phyloP scores from a whole-genome alignment of 2,888 invertebrate genomes.

The Cheilosia vernalis region DNA sequence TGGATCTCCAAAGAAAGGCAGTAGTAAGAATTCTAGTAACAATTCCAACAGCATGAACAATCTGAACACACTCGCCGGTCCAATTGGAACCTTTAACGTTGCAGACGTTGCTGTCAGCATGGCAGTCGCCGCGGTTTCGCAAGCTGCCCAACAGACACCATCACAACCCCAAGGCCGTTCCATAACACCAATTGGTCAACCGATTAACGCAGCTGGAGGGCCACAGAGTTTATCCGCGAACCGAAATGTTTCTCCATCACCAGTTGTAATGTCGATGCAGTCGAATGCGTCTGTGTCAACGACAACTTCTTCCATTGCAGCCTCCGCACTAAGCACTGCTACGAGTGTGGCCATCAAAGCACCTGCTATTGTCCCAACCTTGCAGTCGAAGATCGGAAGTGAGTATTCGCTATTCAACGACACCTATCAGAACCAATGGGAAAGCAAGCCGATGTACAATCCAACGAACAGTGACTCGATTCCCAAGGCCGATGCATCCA shows the following conservation, averaged over 20 bases:
- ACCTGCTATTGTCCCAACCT: conserved; percentile 79
- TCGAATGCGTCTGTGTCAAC: conserved; percentile 79
- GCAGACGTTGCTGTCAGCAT: conserved; percentile 82
- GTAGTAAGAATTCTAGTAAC: conserved; percentile 49
- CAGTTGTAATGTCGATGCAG: conserved; percentile 78
- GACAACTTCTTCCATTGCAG: conserved; percentile 68
- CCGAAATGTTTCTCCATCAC: conserved; percentile 74
- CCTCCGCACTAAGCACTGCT: conserved; percentile 59
- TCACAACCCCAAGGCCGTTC: conserved; percentile 76
- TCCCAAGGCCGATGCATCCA: conserved; percentile 91
- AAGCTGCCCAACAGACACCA: conserved; percentile 73
- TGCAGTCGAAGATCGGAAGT: conserved; percentile 81
- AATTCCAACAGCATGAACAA: conserved; percentile 73
- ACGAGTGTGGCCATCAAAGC: conserved; percentile 76
- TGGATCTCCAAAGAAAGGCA: conserved; percentile 65
- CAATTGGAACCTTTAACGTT: conserved; percentile 82
- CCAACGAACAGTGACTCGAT: conserved; percentile 82
- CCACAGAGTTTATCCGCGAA: conserved; percentile 59
- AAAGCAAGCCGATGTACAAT: conserved; percentile 83
- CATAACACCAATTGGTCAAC: conserved; percentile 82
- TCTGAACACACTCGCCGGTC: conserved; percentile 81
- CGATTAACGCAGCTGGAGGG: conserved; percentile 70
- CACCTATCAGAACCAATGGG: conserved; percentile 84
- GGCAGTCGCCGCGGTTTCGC: conserved; percentile 79
- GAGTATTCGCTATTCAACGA: conserved; percentile 96